These are phyloP conservation scores for Phyllotreta striolata DNA, from an alignment of 2,888 invertebrate genomes.

Conservation along the genomic window DNA sequence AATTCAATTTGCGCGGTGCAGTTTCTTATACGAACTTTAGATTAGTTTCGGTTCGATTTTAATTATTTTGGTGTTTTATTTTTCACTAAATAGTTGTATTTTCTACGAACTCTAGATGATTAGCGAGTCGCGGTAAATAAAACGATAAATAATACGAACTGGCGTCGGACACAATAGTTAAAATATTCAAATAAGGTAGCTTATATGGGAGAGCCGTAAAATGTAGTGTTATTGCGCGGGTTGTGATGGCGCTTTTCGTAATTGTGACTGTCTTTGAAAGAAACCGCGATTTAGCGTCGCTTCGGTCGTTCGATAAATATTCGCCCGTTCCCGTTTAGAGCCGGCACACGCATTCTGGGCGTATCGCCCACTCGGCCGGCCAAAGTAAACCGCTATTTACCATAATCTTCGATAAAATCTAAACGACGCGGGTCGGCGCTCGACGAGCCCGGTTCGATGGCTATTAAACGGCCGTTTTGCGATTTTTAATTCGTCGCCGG, in stretches of 20 bases:
- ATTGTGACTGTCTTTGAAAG: slow-evolving; percentile 17
- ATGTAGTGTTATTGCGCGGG: slow-evolving; percentile 2
- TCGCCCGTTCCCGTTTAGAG: slow-evolving; percentile 26
- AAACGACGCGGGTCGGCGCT: slow-evolving; percentile 21
- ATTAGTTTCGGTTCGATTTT: too few relatives aligned
- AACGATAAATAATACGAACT: too few relatives aligned
- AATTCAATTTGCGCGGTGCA: too few relatives aligned
- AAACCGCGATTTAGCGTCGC: slow-evolving; percentile 24
- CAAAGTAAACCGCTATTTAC: slow-evolving; percentile 32
- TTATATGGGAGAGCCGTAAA: neutral
- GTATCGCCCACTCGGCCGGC: slow-evolving; percentile 24
- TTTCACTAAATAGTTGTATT: too few relatives aligned
- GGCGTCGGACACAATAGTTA: neutral
- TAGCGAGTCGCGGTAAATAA: too few relatives aligned
- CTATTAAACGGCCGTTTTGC: slow-evolving; percentile 25
- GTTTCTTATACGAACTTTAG: too few relatives aligned
- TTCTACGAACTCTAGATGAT: too few relatives aligned
- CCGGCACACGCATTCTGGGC: slow-evolving; percentile 22
- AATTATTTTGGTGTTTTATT: too few relatives aligned
- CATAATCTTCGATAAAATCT: slow-evolving; percentile 33
- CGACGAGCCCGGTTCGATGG: slow-evolving; percentile 14
- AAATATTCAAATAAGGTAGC: slow-evolving; percentile 4
- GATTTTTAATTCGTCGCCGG: slow-evolving; percentile 9
- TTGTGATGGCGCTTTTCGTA: neutral
- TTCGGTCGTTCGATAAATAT: slow-evolving; percentile 28